Conservation (phyloP, 92 coral and sea anemone species). For the Hydrozoanthus gracilis region DNA sequence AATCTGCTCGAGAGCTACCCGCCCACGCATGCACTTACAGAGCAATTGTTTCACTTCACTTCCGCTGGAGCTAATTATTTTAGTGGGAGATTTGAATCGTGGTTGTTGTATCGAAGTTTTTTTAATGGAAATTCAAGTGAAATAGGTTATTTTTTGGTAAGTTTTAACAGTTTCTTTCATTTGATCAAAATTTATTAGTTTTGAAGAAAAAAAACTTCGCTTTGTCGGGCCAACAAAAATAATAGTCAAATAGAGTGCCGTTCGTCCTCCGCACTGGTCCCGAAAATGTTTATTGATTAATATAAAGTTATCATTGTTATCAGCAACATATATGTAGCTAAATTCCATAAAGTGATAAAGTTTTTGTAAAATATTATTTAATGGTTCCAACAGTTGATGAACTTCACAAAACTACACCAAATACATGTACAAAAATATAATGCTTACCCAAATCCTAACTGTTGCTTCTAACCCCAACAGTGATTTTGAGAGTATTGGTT, state of each 20-base stretch:
- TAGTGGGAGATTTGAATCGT: constrained; percentile 48
- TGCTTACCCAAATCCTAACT: no score
- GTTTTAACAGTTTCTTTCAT: background rate
- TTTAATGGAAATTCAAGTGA: background rate
- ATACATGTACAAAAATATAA: no score
- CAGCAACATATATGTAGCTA: background rate
- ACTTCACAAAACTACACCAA: no score
- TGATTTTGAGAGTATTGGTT: no score
- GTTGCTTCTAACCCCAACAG: no score
- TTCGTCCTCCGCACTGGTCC: background rate
- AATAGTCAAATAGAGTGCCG: background rate
- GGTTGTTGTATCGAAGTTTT: background rate
- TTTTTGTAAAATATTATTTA: no score
- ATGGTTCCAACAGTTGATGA: no score
- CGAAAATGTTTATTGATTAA: background rate
- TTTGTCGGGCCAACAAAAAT: background rate
- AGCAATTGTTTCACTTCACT: constrained; percentile 23
- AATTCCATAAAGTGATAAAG: background rate
- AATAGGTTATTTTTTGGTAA: background rate
- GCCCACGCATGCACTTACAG: background rate
- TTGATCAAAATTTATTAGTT: background rate
- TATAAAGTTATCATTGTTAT: background rate
- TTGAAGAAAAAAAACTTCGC: background rate
- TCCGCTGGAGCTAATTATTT: constrained; percentile 18
- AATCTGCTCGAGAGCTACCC: background rate